These are phyloP conservation scores for Channa maculata DNA, from an alignment of 2,113 vertebrate genomes.

Conservation along the genomic window DNA sequence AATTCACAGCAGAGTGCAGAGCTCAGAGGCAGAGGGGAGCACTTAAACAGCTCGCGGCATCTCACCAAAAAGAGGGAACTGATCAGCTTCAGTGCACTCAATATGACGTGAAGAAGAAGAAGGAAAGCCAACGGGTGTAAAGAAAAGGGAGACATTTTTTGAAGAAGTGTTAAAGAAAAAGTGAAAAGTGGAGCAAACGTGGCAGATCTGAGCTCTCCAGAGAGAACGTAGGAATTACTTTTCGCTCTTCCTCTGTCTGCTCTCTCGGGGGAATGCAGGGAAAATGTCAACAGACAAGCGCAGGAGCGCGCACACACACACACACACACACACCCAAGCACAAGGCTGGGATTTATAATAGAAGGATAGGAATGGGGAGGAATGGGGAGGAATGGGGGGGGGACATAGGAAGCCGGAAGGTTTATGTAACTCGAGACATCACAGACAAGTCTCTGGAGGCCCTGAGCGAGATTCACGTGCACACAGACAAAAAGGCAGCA, in stretches of 20 bases:
- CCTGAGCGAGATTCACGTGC: slow-evolving; percentile 41
- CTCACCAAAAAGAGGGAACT: slow-evolving; percentile 32
- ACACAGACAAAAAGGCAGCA: slow-evolving; percentile 40
- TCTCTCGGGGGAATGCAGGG: slow-evolving; percentile 58
- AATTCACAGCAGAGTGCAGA: slow-evolving; percentile 49
- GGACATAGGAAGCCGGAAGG: slow-evolving; percentile 45
- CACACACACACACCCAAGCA: slow-evolving; percentile 32
- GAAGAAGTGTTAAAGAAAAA: slow-evolving; percentile 43
- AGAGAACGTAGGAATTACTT: slow-evolving; percentile 74
- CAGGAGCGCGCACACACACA: slow-evolving; percentile 24
- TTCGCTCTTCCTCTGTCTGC: slow-evolving; percentile 57
- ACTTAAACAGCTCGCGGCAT: slow-evolving; percentile 47
- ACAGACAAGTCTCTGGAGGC: slow-evolving; percentile 61
- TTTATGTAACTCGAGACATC: slow-evolving; percentile 70
- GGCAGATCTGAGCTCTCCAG: slow-evolving; percentile 65
- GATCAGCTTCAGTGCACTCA: slow-evolving; percentile 58
- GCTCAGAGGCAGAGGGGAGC: slow-evolving; percentile 51
- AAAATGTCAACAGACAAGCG: slow-evolving; percentile 73
- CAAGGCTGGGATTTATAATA: not conserved
- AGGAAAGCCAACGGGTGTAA: slow-evolving; percentile 23
- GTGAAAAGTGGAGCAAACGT: slow-evolving; percentile 59
- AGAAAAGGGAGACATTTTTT: slow-evolving; percentile 20
- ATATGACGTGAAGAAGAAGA: slow-evolving; percentile 38
- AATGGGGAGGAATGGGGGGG: slow-evolving; percentile 31
- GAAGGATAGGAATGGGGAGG: too few relatives aligned